phyloP scores from a whole-genome alignment of 2,113 vertebrate species.

The Chlorodrepanis virens region DNA sequence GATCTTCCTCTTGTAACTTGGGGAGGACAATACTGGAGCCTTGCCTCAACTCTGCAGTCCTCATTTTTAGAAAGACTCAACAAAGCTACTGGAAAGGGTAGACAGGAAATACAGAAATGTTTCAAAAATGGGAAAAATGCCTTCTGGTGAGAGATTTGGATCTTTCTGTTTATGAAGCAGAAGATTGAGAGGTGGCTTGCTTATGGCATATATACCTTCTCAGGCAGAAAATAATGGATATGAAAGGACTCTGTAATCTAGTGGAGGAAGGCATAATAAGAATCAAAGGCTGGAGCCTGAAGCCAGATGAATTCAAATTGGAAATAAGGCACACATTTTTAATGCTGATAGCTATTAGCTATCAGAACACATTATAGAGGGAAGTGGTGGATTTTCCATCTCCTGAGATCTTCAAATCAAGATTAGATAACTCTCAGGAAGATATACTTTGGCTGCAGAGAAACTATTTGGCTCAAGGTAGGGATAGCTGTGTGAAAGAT shows the following conservation, averaged over 20 bases:
- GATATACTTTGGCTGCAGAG: constrained; percentile 39
- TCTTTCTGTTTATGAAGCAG: constrained; percentile 40
- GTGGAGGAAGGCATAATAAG: constrained; percentile 50
- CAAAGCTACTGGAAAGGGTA: not conserved
- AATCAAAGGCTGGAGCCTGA: constrained; percentile 49
- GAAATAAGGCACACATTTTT: constrained; percentile 55
- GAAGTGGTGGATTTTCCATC: constrained; percentile 55
- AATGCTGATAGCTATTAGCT: constrained; percentile 62
- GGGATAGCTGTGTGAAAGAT: constrained; percentile 34
- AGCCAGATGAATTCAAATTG: constrained; percentile 65
- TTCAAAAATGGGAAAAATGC: not conserved
- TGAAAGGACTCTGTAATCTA: constrained; percentile 57
- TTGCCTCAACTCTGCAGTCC: not conserved
- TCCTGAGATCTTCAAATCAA: constrained; percentile 61
- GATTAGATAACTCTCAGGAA: constrained; percentile 48
- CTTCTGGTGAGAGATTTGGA: constrained; percentile 30
- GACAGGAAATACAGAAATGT: not conserved
- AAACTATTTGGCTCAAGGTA: constrained; percentile 44
- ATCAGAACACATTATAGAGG: constrained; percentile 47
- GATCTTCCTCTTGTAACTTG: not conserved
- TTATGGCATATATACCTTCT: constrained; percentile 50
- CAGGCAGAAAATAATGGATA: constrained; percentile 57
- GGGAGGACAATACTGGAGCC: not conserved
- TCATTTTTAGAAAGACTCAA: not conserved
- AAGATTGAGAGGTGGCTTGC: constrained; percentile 50